Percentiles rank a stretch among this genome's conserved stretches.
Evolutionary conservation across 2,888 invertebrate species (phyloP).

Genomic region (Trichogramma dendrolimi): DNA sequence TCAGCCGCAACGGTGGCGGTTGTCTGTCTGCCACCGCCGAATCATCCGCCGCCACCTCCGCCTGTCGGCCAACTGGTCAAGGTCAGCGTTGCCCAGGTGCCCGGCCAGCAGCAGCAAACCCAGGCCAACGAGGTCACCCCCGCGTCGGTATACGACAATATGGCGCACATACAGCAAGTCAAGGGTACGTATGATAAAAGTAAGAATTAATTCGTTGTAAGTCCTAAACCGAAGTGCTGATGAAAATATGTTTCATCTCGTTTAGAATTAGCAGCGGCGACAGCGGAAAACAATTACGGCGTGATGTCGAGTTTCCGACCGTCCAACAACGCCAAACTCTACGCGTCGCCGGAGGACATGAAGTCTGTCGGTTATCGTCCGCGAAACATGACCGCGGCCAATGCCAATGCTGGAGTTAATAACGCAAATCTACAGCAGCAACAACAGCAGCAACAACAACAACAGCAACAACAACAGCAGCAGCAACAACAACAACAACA

Average conservation of each 20-base stretch:
- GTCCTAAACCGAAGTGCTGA: neutral
- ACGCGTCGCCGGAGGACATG: constrained; percentile 83
- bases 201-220: neutral
- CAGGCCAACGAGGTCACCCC: constrained; percentile 46
- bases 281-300: constrained; percentile 52
- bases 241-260: too few species aligned
- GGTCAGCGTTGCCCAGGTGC: constrained; percentile 57
- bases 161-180: constrained; percentile 53
- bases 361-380: constrained; percentile 67
- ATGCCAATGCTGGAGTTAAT: too few species aligned
- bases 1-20: constrained; percentile 50
- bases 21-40: constrained; percentile 68
- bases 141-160: constrained; percentile 49
- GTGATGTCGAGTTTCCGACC: constrained; percentile 88
- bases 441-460: too few species aligned
- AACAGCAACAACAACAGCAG: too few species aligned
- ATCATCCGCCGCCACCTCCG: constrained; percentile 78
- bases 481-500: too few species aligned
- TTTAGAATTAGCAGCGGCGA: constrained; percentile 50
- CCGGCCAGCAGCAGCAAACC: constrained; percentile 15
- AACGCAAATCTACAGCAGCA: too few species aligned
- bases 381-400: constrained; percentile 25
- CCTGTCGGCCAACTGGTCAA: constrained; percentile 69
- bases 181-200: constrained; percentile 42
- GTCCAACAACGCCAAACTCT: constrained; percentile 76